A percentile compares a stretch with the other conserved stretches of the same genome.
These are phyloP conservation scores for Diadromus collaris DNA, from an alignment of 2,888 invertebrate genomes.

Conservation along the genomic window DNA sequence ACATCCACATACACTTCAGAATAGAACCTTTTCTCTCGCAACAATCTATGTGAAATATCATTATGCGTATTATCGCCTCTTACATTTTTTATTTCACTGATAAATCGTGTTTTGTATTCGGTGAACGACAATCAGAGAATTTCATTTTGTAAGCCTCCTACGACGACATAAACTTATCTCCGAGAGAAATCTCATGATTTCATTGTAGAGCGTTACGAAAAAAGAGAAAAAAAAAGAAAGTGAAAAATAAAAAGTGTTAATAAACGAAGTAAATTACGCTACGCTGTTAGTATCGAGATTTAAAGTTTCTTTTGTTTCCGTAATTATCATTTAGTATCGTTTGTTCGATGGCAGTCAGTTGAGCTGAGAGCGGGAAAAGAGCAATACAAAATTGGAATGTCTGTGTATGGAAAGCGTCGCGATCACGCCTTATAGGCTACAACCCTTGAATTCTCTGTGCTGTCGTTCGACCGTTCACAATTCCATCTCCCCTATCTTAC, in stretches of 20 bases:
- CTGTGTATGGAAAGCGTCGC: conserved; percentile 73
- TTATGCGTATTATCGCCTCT: conserved; percentile 61
- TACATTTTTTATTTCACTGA: conserved; percentile 35
- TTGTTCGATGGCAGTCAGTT: conserved; percentile 69
- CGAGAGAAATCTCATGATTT: conserved; percentile 49
- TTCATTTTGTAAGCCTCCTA: conserved; percentile 32
- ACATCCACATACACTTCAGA: conserved; percentile 54
- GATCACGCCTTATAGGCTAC: conserved; percentile 18
- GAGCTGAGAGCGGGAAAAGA: conserved; percentile 46
- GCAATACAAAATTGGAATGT: conserved; percentile 74
- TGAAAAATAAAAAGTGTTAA: conserved; percentile 47
- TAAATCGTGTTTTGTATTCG: conserved; percentile 56
- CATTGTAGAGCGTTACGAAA: conserved; percentile 22
- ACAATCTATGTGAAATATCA: conserved; percentile 69
- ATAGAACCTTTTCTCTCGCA: conserved; percentile 72
- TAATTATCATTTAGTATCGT: conserved; percentile 51
- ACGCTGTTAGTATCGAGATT: conserved; percentile 54
- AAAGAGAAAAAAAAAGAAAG: conserved; percentile 20
- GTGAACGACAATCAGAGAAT: conserved; percentile 61
- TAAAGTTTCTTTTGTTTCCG: conserved; percentile 30
- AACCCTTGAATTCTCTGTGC: conserved; percentile 65
- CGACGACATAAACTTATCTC: conserved; percentile 45
- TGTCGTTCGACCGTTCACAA: conserved; percentile 66
- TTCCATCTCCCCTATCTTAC: conserved; percentile 57
- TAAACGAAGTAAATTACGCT: conserved; percentile 53